Base-by-base conservation (phyloP, 2,888 invertebrate genomes). In the Cecidostiba fungosa region DNA sequence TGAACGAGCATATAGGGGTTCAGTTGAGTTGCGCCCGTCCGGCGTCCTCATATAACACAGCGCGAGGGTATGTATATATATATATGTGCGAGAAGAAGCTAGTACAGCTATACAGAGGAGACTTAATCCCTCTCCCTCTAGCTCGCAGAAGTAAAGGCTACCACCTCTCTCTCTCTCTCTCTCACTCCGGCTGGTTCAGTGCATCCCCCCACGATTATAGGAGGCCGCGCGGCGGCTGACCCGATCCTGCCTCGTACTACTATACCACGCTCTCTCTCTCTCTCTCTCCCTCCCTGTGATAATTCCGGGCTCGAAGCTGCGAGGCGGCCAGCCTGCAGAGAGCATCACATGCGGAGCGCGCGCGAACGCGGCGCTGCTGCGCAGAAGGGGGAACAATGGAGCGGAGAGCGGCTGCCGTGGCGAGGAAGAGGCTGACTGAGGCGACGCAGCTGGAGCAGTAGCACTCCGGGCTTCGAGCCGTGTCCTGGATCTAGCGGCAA, bases 371-470 rank as follows among this genome's bases (percentile, higher is more conserved):
- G 54, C 59, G 77, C 59, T 76, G 76, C 82, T 83, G 83, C 83
- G 83, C 83, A 78, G 59, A 73, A 77, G n/a, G 50, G 50, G 76
- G 70, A 82, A 59, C 66, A 77, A 77, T 70, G 39, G 54, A 36
- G 16, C 19, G 29, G 8, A n/a, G 73, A 36, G 43, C n/a, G n/a
- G n/a, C n/a, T n/a, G n/a, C n/a, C n/a, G n/a, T n/a, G n/a, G n/a
- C 47, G 73, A 54, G 43, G 59, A 77, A 72, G 70, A 43, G 72
- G 43, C 12, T 43, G 36, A 62, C 6, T 43, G 16, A 43, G 6
- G 54, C 59, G 39, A 62, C 39, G 72, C 59, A 12, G 59, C 77
- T n/a, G 59, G 62, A 66, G 66, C 62, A 76, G 76, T 76, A 54
- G 76, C 76, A 47, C 76, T 76, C 76, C n/a, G 66, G 59, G 69